Evolutionary conservation across 2,797 vertebrate genomes (phyloP).

Genomic region (Paguma larvata): DNA sequence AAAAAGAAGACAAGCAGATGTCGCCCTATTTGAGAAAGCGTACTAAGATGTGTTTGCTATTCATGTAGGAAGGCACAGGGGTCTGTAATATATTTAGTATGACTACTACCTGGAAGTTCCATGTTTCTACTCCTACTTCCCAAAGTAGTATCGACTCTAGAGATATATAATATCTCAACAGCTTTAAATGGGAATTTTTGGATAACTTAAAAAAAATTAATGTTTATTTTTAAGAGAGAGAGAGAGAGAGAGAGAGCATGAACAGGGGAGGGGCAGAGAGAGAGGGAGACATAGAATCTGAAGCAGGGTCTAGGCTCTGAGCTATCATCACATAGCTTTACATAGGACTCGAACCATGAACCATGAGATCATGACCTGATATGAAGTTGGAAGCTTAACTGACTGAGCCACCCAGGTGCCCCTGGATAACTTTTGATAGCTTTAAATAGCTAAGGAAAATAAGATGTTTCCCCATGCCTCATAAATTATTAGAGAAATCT

Average conservation of each 20-base stretch:
- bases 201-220: neutral
- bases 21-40: conserved; percentile 22
- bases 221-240: too few relatives aligned
- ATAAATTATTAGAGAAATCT: neutral
- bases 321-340: too few relatives aligned
- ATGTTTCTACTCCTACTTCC: neutral
- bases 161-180: neutral
- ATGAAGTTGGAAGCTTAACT: too few relatives aligned
- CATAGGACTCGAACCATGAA: too few relatives aligned
- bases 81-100: conserved; percentile 32
- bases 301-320: too few relatives aligned
- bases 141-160: neutral
- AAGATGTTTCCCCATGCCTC: neutral
- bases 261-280: too few relatives aligned
- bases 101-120: neutral
- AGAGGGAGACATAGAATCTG: too few relatives aligned
- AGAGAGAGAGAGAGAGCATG: too few relatives aligned
- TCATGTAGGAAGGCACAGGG: neutral
- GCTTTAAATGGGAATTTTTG: neutral
- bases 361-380: too few relatives aligned
- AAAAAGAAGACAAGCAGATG: conserved; percentile 54
- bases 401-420: too few relatives aligned
- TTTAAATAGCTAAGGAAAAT: conserved; percentile 8
- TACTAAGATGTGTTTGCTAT: conserved; percentile 22
- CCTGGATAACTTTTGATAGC: neutral